phyloP scores from a whole-genome alignment of 2,888 invertebrate genomes.

The Tachystola acroxantha region DNA sequence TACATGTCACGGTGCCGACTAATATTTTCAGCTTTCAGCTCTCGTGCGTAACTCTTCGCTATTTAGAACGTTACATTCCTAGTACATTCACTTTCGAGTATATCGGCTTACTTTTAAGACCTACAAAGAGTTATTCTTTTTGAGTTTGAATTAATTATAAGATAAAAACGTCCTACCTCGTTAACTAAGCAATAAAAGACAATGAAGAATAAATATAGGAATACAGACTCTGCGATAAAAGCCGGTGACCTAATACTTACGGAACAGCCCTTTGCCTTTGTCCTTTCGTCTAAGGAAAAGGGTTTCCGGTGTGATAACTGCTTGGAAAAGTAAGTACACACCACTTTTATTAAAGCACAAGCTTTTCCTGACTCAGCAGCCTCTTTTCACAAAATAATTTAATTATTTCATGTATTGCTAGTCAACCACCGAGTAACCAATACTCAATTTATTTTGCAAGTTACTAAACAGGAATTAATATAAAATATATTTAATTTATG shows the following conservation, averaged over 20 bases:
- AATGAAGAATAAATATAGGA: constrained; percentile 67
- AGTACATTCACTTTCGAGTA: constrained; percentile 35
- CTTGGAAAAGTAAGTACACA: constrained; percentile 81
- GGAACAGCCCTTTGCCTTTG: constrained; percentile 87
- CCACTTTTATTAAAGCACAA: background rate
- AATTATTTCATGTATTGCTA: too few relatives aligned
- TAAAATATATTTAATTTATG: too few relatives aligned
- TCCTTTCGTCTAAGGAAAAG: constrained; percentile 83
- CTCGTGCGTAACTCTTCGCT: constrained; percentile 33
- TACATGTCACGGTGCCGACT: constrained; percentile 61
- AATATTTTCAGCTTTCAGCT: constrained; percentile 48
- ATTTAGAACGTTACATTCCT: constrained; percentile 42
- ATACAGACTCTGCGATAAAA: constrained; percentile 61
- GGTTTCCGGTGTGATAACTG: constrained; percentile 87
- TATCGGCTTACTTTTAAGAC: constrained; percentile 15
- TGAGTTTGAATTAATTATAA: background rate
- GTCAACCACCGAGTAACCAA: too few relatives aligned
- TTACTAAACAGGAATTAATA: too few relatives aligned
- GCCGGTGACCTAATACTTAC: constrained; percentile 83
- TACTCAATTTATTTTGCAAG: too few relatives aligned
- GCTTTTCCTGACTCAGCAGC: background rate
- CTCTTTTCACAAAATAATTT: too few relatives aligned
- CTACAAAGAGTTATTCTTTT: background rate
- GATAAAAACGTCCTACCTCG: background rate
- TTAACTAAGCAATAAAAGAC: constrained; percentile 10